Evolutionary conservation across 2,888 invertebrate genomes (phyloP).

Genomic region (Hermaeophaga mercurialis): DNA sequence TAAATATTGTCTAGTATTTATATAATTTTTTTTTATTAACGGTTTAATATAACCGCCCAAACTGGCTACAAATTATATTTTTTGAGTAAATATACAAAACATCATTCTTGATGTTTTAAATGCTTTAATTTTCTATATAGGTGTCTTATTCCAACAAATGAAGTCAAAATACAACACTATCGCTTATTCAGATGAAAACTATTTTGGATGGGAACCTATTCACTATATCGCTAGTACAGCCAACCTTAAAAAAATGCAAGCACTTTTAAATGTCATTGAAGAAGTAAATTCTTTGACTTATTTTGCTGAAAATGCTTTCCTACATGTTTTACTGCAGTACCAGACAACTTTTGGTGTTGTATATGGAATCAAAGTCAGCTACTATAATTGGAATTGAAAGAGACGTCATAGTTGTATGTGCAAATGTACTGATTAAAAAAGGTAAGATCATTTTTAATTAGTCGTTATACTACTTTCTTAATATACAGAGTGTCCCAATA

Average conservation of each 20-base stretch:
- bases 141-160: constrained; percentile 15
- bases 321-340: constrained; percentile 42
- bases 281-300: constrained; percentile 36
- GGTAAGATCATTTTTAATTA: too few relatives aligned
- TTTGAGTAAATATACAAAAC: too few relatives aligned
- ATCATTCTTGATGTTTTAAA: too few relatives aligned
- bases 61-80: too few relatives aligned
- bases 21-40: too few relatives aligned
- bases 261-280: constrained; percentile 24
- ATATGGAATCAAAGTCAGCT: constrained; percentile 34
- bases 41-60: too few relatives aligned
- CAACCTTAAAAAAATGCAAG: constrained; percentile 33
- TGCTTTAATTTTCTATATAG: too few relatives aligned
- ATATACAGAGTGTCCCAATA: too few relatives aligned
- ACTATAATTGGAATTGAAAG: constrained; percentile 38
- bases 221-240: constrained; percentile 39
- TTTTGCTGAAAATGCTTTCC: constrained; percentile 44
- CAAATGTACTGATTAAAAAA: constrained; percentile 35
- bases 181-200: constrained; percentile 32
- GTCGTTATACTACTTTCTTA: too few relatives aligned
- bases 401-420: constrained; percentile 36
- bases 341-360: constrained; percentile 34
- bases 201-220: constrained; percentile 43
- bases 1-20: too few relatives aligned
- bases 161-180: constrained; percentile 18